phyloP scores from a whole-genome alignment of 2,888 invertebrate genomes.

The Tipula helvola region DNA sequence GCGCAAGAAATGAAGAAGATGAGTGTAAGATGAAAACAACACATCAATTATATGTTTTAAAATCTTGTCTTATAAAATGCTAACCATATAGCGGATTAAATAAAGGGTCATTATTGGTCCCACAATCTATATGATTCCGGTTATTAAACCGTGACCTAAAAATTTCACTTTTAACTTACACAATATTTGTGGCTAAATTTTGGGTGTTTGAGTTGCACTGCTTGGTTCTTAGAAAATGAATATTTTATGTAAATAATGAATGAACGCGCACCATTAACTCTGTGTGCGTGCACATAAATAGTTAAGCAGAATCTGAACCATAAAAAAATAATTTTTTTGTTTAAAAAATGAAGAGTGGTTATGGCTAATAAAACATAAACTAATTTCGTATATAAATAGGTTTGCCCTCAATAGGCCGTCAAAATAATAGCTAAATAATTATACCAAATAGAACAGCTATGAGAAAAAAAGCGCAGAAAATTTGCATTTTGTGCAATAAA shows the following conservation, averaged over 20 bases:
- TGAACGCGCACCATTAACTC: neutral
- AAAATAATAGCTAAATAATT: neutral
- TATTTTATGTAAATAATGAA: neutral
- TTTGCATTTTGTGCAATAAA: neutral
- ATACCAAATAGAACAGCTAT: neutral
- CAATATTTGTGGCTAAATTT: too few species aligned
- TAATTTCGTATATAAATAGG: neutral
- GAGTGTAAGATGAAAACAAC: neutral
- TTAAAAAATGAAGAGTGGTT: neutral
- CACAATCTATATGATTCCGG: neutral
- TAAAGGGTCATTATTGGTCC: neutral
- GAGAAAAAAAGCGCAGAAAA: too few species aligned
- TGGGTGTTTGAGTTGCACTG: too few species aligned
- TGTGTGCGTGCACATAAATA: neutral
- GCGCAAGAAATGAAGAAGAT: neutral
- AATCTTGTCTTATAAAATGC: neutral
- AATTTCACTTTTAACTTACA: too few species aligned
- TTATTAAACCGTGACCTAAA: too few species aligned
- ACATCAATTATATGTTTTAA: neutral
- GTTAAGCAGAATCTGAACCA: neutral
- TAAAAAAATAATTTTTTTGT: neutral
- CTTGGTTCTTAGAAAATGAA: neutral
- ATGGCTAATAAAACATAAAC: neutral
- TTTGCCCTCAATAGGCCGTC: neutral
- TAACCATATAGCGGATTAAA: neutral